Evolutionary conservation across 2,797 vertebrate genomes (phyloP).

Genomic region (Neosalanx taihuensis): DNA sequence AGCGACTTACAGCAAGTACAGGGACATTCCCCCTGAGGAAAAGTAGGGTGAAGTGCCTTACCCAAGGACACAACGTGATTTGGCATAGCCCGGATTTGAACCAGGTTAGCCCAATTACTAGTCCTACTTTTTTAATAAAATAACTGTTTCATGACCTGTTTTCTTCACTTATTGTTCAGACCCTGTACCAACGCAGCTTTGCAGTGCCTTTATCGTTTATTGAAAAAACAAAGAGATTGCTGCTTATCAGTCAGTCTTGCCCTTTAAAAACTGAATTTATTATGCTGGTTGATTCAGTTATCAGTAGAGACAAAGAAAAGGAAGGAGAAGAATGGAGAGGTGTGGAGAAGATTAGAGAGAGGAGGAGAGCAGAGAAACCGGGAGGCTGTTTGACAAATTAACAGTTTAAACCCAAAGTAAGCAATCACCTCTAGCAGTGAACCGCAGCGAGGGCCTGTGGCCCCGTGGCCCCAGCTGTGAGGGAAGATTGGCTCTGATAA

Average conservation of each 20-base stretch:
- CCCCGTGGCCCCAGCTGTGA: conserved; percentile 65
- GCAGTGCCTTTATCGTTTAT: too few relatives aligned
- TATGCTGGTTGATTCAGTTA: conserved; percentile 33
- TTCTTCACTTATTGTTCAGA: conserved; percentile 10
- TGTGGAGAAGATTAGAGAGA: not conserved
- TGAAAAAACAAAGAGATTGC: not conserved
- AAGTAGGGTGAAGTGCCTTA: too few relatives aligned
- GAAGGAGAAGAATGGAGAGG: not conserved
- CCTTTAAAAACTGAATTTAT: conserved; percentile 38
- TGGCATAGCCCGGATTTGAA: too few relatives aligned
- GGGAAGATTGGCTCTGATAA: conserved; percentile 50
- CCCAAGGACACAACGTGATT: too few relatives aligned
- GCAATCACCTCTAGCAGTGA: conserved; percentile 40
- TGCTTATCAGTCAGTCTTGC: not conserved
- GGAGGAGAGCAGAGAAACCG: not conserved
- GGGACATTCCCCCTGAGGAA: too few relatives aligned
- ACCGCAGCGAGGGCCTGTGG: conserved; percentile 43
- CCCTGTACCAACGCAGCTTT: too few relatives aligned
- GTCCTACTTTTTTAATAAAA: too few relatives aligned
- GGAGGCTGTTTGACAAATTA: conserved; percentile 54
- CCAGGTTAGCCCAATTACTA: too few relatives aligned
- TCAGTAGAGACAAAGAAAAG: conserved; percentile 23
- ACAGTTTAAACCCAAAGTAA: conserved; percentile 29
- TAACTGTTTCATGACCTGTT: not conserved
- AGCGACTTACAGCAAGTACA: too few relatives aligned